These are phyloP conservation scores for Gryllus bimaculatus DNA, from an alignment of 1,140 invertebrate genomes.

Conservation along the genomic window DNA sequence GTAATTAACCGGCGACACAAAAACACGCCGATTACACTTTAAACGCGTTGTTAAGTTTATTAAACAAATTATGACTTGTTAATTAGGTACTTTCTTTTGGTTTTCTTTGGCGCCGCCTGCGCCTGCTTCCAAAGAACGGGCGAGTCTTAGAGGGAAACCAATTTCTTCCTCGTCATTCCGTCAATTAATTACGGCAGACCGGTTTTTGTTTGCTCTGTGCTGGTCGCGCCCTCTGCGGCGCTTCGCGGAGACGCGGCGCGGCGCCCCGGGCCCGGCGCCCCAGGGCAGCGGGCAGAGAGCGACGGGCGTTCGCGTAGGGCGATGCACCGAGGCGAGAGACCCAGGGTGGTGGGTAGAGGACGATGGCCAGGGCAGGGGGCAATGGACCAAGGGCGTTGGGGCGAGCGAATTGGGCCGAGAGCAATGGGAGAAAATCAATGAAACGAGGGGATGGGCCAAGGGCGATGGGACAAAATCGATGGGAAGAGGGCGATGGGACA, in stretches of 20 bases:
- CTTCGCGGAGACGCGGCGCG: background rate
- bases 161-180: conserved; percentile 3
- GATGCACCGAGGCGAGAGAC: no score
- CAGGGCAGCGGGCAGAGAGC: no score
- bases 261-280: no score
- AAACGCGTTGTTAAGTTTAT: conserved; percentile 15
- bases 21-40: conserved; percentile 6
- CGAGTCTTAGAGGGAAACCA: background rate
- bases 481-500: no score
- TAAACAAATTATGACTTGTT: conserved; percentile 15
- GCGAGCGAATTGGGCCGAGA: no score
- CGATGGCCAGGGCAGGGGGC: no score
- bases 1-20: conserved; percentile 3
- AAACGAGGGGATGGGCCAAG: no score
- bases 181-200: background rate
- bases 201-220: background rate
- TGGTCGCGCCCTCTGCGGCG: background rate
- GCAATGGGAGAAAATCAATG: no score
- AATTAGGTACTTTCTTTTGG: conserved; percentile 8
- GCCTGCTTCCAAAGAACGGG: background rate
- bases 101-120: background rate
- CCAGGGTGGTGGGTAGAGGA: no score
- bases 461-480: no score
- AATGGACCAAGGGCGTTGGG: no score
- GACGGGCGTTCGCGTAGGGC: no score